phyloP scores from a whole-genome alignment of 2,888 invertebrate species.

The Coleophora flavipennella region DNA sequence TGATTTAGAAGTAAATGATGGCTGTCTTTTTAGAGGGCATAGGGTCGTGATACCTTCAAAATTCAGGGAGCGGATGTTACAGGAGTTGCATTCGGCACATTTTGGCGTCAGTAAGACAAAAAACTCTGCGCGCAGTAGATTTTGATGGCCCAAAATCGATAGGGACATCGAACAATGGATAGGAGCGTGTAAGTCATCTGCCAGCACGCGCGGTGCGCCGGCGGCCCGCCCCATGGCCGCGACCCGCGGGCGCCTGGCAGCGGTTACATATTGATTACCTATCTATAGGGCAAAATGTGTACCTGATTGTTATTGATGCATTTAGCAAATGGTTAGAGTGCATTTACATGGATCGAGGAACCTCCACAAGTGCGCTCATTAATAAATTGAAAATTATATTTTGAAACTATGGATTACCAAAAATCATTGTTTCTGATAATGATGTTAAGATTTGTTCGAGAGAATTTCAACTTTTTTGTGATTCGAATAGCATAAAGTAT shows the following conservation, averaged over 20 bases:
- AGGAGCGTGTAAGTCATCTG: slow-evolving; percentile 3
- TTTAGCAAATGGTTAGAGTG: slow-evolving; percentile 13
- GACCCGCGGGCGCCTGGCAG: too few species aligned
- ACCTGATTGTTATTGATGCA: slow-evolving; percentile 9
- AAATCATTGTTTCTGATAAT: slow-evolving; percentile 8
- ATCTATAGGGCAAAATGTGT: slow-evolving; percentile 4
- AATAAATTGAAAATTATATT: slow-evolving; percentile 5
- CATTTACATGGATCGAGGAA: slow-evolving; percentile 10
- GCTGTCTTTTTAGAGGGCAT: slow-evolving; percentile 13
- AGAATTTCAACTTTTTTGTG: slow-evolving; percentile 10
- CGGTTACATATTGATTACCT: slow-evolving; percentile 10
- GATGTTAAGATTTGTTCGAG: slow-evolving; percentile 7
- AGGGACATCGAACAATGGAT: slow-evolving; percentile 12
- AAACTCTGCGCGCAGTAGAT: slow-evolving; percentile 8
- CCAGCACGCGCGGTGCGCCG: slow-evolving; percentile 1
- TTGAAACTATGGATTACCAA: slow-evolving; percentile 2
- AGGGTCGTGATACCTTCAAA: slow-evolving; percentile 9
- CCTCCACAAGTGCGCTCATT: slow-evolving; percentile 6
- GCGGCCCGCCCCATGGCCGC: too few species aligned
- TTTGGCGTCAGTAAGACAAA: slow-evolving; percentile 15
- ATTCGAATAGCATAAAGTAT: slow-evolving; percentile 8
- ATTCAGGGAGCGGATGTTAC: slow-evolving; percentile 7
- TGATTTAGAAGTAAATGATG: not conserved
- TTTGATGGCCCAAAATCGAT: slow-evolving; percentile 15
- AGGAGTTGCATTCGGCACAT: slow-evolving; percentile 11